Evolutionary conservation across 2,113 vertebrate species (phyloP), one percentile per base, ranked within the genome.

Genomic region (Mustelus asterias): DNA sequence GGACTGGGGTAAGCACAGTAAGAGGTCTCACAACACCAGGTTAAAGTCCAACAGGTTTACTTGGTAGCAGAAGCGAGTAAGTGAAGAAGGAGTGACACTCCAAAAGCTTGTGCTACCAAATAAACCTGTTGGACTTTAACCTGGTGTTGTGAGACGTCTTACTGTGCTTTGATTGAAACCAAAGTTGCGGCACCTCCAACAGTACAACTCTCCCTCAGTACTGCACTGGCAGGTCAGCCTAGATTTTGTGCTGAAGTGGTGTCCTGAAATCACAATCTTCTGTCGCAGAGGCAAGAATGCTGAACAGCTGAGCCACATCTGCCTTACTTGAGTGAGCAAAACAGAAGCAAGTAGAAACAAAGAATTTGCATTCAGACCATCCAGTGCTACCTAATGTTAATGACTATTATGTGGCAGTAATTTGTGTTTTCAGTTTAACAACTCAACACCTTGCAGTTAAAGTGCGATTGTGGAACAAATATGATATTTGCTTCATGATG

Each of bases 391-490:
- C 0, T 72, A 70, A 20, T 70, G 69, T 26, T 24, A 72, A 26
- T 72, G 24, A 72, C 70, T 72, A 72, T 72, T 72, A 63, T 63
- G 63, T 63, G 13, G 14, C 14, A 63, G 11, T 13, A 63, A 54
- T 11, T 13, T 63, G 60, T 67, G 58, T 94, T 94, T 67, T 94
- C 24, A 67, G 22, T 89, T 58, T 54, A 58, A 94, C 22, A 67
- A 69, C 60, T 70, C 29, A 63, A 70, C 44, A 37, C 20, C 20
- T 3, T 70, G 65, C n/a, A 94, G 18, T 70, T 44, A 44, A 94
- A 94, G n/a, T 78, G 78, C 29, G n/a, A 29, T 63, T 80, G 24
- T 96, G 58, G 37, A 96, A 89, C 4, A 90, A 89, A 48, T 93
- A 44, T n/a, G 22, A 29, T 10, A 93, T 11, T 22, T 41, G 29